A percentile compares a stretch with the other conserved stretches of the same genome.
Evolutionary conservation across 2,888 invertebrate species (phyloP).

Genomic region (Perizoma affinitatum): DNA sequence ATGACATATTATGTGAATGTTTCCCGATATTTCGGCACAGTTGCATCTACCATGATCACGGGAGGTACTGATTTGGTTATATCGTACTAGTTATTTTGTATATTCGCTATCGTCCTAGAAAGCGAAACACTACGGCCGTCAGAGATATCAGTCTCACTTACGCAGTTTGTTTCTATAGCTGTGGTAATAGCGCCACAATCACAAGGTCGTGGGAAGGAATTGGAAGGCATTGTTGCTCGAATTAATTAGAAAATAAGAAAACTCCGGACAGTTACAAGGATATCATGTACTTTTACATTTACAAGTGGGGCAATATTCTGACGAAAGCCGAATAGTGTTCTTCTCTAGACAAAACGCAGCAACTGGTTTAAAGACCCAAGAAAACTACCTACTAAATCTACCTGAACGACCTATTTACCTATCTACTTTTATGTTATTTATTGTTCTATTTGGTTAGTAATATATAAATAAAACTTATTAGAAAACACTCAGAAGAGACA

Average conservation of each 20-base stretch:
- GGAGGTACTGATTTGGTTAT: no score
- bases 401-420: no score
- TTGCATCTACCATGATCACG: no score
- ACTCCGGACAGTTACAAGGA: slow-evolving; percentile 25
- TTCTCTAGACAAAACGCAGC: slow-evolving; percentile 1
- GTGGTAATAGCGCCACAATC: slow-evolving; percentile 13
- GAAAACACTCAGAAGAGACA: no score
- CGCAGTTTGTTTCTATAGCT: slow-evolving; percentile 8
- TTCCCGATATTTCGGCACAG: no score
- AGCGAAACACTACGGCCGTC: slow-evolving; percentile 22
- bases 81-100: no score
- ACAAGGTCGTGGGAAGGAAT: slow-evolving; percentile 27
- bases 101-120: slow-evolving; percentile 9
- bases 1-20: no score
- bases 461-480: no score
- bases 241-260: slow-evolving; percentile 30
- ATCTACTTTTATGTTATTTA: no score
- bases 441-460: no score
- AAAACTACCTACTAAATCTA: neutral
- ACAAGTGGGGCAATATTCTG: slow-evolving; percentile 17
- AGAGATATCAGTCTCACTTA: slow-evolving; percentile 15
- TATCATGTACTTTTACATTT: slow-evolving; percentile 16
- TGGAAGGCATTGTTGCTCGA: slow-evolving; percentile 10
- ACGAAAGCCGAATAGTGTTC: slow-evolving; percentile 11
- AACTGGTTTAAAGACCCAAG: no score